Conservation (phyloP, 2,113 vertebrate genomes). For the Corydoras maculifer region DNA sequence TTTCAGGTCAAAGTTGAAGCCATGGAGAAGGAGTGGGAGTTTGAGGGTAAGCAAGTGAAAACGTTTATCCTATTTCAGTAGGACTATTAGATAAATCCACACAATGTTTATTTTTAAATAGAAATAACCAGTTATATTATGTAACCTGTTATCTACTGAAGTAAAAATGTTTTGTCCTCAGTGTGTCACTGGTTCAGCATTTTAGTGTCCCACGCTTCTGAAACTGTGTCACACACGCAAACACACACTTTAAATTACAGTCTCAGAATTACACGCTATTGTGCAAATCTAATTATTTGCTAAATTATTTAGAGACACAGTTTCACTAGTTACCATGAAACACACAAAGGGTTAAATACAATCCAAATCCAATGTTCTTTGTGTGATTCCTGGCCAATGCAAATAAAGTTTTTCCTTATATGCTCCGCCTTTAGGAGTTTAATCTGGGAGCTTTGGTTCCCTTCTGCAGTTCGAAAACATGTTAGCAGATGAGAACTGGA, state of each 20-base stretch:
- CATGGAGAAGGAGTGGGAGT: constrained; percentile 86
- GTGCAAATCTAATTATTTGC: no score
- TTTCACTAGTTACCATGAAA: no score
- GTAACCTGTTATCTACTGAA: background rate
- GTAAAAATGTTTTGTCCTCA: constrained; percentile 25
- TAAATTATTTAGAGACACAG: no score
- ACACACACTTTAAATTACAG: constrained; percentile 18
- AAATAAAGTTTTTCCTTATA: no score
- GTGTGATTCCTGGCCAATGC: no score
- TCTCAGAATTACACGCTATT: no score
- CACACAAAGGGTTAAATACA: no score
- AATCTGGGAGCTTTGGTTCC: no score
- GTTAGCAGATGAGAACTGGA: no score
- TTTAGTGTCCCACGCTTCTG: constrained; percentile 15
- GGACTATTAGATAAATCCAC: background rate
- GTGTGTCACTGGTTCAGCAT: constrained; percentile 16
- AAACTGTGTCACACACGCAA: constrained; percentile 29
- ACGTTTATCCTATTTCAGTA: background rate
- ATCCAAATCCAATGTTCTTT: no score
- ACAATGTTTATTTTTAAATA: constrained; percentile 5
- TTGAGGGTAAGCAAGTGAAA: constrained; percentile 69
- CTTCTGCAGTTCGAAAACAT: no score
- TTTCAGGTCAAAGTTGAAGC: constrained; percentile 82
- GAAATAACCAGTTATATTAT: background rate
- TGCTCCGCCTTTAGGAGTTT: no score